phyloP scores from a whole-genome alignment of 2,113 vertebrate species.

The Gracilinanus agilis region DNA sequence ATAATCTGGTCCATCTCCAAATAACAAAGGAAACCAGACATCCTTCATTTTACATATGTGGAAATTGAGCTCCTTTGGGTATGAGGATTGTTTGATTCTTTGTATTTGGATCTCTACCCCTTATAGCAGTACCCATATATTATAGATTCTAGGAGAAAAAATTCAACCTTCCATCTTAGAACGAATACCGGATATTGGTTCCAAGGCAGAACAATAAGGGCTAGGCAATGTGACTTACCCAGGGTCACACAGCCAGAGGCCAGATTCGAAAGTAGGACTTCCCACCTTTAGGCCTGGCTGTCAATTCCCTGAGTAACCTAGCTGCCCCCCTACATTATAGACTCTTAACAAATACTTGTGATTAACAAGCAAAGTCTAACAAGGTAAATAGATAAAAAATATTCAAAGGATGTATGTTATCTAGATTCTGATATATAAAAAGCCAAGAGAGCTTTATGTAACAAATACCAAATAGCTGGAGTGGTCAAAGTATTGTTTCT shows the following conservation, averaged over 20 bases:
- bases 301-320: no score
- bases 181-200: no score
- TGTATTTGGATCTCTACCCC: not conserved
- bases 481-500: not conserved
- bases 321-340: no score
- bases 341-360: not conserved
- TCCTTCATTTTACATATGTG: not conserved
- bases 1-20: not conserved
- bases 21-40: not conserved
- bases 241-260: no score
- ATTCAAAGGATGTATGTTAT: not conserved
- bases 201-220: no score
- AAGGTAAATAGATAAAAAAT: not conserved
- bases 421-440: not conserved
- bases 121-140: not conserved
- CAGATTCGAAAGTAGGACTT: no score
- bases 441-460: fast-evolving
- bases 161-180: no score
- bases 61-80: not conserved
- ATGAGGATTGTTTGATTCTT: not conserved
- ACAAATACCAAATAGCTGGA: not conserved
- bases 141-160: not conserved
- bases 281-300: no score
- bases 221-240: no score
- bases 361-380: not conserved